Base-by-base conservation (phyloP, 2,113 vertebrate species). In the Notothenia coriiceps region DNA sequence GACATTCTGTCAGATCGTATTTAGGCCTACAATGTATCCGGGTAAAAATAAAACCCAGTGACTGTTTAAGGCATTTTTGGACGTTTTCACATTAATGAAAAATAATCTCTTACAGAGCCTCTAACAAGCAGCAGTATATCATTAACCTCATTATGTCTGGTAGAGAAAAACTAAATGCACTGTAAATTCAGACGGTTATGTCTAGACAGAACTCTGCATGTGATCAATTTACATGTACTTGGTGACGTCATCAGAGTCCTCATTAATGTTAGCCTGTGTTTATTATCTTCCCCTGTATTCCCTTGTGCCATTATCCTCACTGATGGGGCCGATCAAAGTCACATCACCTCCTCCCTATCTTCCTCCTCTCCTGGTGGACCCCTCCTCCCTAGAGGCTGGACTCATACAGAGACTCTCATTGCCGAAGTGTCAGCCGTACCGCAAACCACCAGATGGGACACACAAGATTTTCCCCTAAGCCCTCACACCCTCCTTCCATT, bases 391-490 rank as follows among this genome's bases (percentile, higher is more conserved):
- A 63, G 50, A 76, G 76, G 59, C 7, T 40, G 61, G 60, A 61
- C 80, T 79, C 77, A 54, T 50, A 66, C 65, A 20, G 77, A 57
- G 22, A 77, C 80, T 73, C 71, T 80, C 61, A 63, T 44, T 43
- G 43, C 67, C 33, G 4, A 63, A 74, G 80, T 78, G 80, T 62
- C 78, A 82, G 77, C 56, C 79, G 10, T 47, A 63, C 60, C 10
- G 54, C 77, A 80, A 71, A 71, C 71, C 74, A 79, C 75, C 66
- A 84, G 77, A 84, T 65, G 66, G 76, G 73, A 77, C 78, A 88
- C 89, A 93, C 82, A 76, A 70, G 70, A 86, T 83, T 86, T 83
- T 62, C 52, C 52, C 63, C 75, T 74, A 52, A 86, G 70, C 79
- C 75, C 70, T 69, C 70, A 22, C 81, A 73, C 67, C 65, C 65